phyloP scores from a whole-genome alignment of 2,888 invertebrate genomes.

The Sinopyrophorus schimmeli region DNA sequence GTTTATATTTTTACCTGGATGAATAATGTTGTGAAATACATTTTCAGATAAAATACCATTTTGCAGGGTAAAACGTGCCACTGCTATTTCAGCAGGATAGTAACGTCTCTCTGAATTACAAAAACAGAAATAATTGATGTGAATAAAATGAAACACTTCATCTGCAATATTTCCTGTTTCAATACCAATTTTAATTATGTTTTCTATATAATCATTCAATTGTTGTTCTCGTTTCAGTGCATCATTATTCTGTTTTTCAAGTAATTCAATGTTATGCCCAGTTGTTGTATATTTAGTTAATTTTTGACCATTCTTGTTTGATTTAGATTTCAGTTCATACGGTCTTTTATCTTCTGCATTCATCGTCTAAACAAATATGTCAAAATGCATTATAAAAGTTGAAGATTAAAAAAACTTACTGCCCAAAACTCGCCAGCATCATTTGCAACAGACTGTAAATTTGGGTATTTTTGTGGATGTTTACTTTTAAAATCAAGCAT shows the following conservation, averaged over 20 bases:
- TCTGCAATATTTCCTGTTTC: slow-evolving; percentile 22
- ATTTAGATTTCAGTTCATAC: slow-evolving; percentile 45
- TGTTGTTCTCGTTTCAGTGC: slow-evolving; percentile 31
- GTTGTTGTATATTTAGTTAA: slow-evolving; percentile 42
- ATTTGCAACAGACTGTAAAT: slow-evolving; percentile 42
- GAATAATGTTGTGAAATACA: slow-evolving; percentile 52
- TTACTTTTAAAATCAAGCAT: slow-evolving; percentile 48
- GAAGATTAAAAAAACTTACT: slow-evolving; percentile 37
- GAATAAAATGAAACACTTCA: slow-evolving; percentile 48
- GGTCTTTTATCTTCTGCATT: slow-evolving; percentile 24
- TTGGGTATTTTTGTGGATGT: slow-evolving; percentile 40
- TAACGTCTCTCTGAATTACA: slow-evolving; percentile 42
- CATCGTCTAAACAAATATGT: slow-evolving; percentile 30
- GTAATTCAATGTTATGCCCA: slow-evolving; percentile 41
- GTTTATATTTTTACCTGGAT: slow-evolving; percentile 47
- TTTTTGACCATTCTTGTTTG: slow-evolving; percentile 33
- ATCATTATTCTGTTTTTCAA: slow-evolving; percentile 32
- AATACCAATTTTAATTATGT: slow-evolving; percentile 14
- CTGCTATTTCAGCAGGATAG: slow-evolving; percentile 60
- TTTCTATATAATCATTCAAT: slow-evolving; percentile 25
- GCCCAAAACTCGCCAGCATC: slow-evolving; percentile 42
- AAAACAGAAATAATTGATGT: slow-evolving; percentile 50
- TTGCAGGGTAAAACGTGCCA: slow-evolving; percentile 56
- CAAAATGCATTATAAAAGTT: background rate
- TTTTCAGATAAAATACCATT: slow-evolving; percentile 54